Conservation (phyloP, 2,797 vertebrate genomes). For the Myotis myotis region DNA sequence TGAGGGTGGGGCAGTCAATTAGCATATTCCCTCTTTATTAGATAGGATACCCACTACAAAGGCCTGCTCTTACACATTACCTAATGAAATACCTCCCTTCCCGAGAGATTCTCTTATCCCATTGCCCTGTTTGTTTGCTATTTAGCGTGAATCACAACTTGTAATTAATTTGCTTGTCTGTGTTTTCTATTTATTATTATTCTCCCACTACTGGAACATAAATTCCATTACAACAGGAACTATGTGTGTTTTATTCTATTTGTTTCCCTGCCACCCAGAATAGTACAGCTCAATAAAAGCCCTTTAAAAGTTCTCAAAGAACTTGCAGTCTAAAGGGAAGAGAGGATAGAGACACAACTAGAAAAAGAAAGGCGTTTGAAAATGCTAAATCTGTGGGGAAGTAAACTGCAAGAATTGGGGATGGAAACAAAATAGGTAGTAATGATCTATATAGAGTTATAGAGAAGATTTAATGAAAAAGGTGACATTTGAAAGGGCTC, state of each 20-base stretch:
- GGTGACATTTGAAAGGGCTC: background rate
- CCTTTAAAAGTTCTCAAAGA: background rate
- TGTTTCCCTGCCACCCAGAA: background rate
- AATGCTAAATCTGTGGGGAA: background rate
- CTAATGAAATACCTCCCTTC: background rate
- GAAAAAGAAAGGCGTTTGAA: background rate
- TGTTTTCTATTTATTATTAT: background rate
- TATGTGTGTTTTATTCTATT: background rate
- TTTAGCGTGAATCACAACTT: background rate
- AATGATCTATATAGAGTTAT: background rate
- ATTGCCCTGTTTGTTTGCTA: background rate
- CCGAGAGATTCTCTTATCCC: background rate
- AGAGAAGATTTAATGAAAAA: background rate
- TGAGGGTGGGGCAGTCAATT: too few relatives aligned
- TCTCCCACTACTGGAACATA: background rate
- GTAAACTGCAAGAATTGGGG: background rate
- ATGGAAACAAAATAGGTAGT: background rate
- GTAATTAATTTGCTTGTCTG: background rate
- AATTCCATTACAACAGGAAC: background rate
- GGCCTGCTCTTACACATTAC: background rate
- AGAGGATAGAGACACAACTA: background rate
- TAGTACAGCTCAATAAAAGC: background rate
- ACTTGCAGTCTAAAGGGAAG: background rate
- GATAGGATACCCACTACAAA: background rate
- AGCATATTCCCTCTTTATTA: too few relatives aligned